These are phyloP conservation scores for Heteromormyrus szaboi DNA, from an alignment of 2,797 vertebrate genomes.

Conservation along the genomic window DNA sequence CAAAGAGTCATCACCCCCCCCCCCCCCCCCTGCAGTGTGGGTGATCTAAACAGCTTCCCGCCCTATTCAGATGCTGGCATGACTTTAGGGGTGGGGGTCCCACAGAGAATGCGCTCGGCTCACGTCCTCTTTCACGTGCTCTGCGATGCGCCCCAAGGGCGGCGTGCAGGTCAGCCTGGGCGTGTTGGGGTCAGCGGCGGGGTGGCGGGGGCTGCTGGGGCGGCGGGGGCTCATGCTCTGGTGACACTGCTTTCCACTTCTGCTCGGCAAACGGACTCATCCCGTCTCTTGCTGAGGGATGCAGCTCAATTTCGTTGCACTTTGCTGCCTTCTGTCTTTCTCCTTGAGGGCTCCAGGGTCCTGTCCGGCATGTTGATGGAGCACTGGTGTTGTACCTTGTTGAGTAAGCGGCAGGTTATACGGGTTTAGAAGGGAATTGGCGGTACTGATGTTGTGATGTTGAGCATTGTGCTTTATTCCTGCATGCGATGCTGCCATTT, in stretches of 20 bases:
- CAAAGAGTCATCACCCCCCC: not conserved
- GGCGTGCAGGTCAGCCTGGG: not conserved
- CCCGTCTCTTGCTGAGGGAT: not conserved
- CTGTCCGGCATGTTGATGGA: not conserved
- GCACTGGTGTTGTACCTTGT: not conserved
- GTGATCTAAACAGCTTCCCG: not conserved
- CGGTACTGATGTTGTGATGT: not conserved
- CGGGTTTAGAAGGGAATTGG: not conserved
- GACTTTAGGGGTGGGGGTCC: not conserved
- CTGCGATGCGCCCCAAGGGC: not conserved
- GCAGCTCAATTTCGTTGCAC: not conserved
- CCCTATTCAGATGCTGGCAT: not conserved
- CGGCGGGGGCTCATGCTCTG: not conserved
- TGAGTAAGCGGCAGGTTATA: not conserved
- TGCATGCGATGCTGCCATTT: not conserved
- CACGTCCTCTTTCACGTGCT: not conserved
- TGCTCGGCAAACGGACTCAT: not conserved
- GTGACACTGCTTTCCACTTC: not conserved
- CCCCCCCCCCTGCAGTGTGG: not conserved
- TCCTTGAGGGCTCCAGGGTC: not conserved
- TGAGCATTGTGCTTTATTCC: not conserved
- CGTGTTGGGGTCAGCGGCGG: not conserved
- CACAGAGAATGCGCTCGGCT: not conserved
- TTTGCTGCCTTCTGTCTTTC: not conserved
- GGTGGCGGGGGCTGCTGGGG: not conserved